A percentile compares a stretch with the other conserved stretches of the same genome.
Evolutionary conservation across 2,797 vertebrate species (phyloP).

Genomic region (Esox lucius): DNA sequence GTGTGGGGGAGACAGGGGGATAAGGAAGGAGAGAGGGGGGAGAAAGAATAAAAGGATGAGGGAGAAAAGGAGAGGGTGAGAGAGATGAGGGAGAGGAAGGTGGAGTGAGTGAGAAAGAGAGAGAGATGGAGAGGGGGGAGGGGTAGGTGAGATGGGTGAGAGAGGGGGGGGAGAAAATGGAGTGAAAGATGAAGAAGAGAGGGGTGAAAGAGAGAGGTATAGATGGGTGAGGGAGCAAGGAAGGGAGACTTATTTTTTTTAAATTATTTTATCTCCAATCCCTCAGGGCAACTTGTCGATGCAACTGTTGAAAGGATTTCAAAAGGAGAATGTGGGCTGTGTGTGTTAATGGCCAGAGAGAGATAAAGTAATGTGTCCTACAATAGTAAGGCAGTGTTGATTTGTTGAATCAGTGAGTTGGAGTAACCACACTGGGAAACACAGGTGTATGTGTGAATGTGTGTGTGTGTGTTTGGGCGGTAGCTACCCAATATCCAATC

Average conservation of each 20-base stretch:
- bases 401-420: background rate
- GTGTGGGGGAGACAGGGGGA: conserved; percentile 63
- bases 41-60: conserved; percentile 43
- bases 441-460: background rate
- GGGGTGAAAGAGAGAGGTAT: background rate
- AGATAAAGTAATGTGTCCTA: background rate
- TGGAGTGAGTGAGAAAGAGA: background rate
- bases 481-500: conserved; percentile 16
- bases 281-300: background rate
- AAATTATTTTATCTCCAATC: background rate
- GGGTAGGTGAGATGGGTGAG: background rate
- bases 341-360: background rate
- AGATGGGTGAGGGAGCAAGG: background rate
- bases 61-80: conserved; percentile 6
- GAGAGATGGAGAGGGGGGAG: background rate
- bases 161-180: background rate
- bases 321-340: background rate
- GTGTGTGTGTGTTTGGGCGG: too few relatives aligned
- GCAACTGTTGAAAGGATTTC: background rate
- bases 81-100: too few relatives aligned
- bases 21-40: conserved; percentile 6
- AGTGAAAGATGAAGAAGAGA: conserved; percentile 50
- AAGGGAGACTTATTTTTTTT: too few relatives aligned
- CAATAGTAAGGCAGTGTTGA: background rate
- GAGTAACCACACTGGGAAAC: background rate